Conservation (phyloP, 23 tunicate genomes). For the Halocynthia roretzi region DNA sequence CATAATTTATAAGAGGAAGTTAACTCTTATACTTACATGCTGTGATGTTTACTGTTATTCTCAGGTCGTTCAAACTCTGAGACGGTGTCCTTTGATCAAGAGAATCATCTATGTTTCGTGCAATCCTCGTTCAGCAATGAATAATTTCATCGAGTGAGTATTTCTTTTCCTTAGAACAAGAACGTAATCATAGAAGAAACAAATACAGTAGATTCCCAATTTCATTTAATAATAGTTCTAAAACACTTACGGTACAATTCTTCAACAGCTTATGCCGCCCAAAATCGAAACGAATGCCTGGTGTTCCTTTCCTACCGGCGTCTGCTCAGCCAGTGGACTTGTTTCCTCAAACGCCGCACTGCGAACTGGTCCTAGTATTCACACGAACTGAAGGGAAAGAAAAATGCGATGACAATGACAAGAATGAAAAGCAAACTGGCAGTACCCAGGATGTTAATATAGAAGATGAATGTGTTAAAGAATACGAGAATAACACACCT, state of each 20-base stretch:
- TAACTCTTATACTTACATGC: not conserved
- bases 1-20: not conserved
- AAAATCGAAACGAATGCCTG: constrained; percentile 55
- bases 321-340: constrained; percentile 84
- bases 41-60: constrained; percentile 10
- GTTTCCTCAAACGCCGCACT: constrained; percentile 89
- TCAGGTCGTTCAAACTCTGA: constrained; percentile 65
- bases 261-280: constrained; percentile 52
- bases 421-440: no score
- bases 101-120: constrained; percentile 75
- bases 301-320: constrained; percentile 65
- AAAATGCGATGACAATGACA: not conserved
- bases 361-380: constrained; percentile 62
- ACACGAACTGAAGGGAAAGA: constrained; percentile 30
- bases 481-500: no score
- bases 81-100: constrained; percentile 47
- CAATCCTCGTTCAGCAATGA: constrained; percentile 56
- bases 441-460: not conserved
- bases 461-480: not conserved
- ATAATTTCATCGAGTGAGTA: constrained; percentile 82
- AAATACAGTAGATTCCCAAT: no score
- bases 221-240: no score
- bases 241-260: not conserved
- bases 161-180: not conserved
- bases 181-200: no score